Conservation (phyloP, 2,113 vertebrate species). For the Myrmophylax atrothorax region DNA sequence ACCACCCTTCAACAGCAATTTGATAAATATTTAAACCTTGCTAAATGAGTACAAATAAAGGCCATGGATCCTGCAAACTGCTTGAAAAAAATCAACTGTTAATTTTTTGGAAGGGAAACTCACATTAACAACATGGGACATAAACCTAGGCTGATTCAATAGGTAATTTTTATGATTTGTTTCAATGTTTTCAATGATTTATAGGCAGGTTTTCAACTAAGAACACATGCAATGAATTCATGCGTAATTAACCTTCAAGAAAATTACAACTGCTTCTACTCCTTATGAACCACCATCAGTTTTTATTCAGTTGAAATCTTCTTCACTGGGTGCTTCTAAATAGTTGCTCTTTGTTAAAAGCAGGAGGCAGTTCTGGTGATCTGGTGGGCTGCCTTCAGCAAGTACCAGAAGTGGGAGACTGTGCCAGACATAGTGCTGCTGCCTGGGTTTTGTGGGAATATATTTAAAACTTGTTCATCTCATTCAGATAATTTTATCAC, state of each 20-base stretch:
- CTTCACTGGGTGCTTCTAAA: neutral
- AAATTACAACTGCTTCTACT: neutral
- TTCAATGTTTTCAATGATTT: neutral
- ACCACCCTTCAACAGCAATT: neutral
- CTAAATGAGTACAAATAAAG: neutral
- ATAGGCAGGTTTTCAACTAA: neutral
- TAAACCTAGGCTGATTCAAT: neutral
- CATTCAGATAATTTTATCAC: neutral
- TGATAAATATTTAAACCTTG: neutral
- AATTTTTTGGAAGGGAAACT: neutral
- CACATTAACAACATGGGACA: neutral
- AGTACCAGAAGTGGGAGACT: neutral
- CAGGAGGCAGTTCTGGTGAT: neutral
- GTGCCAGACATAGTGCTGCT: neutral
- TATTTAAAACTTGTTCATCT: neutral
- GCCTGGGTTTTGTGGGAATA: neutral
- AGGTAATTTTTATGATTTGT: neutral
- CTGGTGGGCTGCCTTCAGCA: neutral
- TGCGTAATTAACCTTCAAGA: neutral
- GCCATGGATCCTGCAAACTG: neutral
- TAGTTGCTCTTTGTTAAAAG: neutral
- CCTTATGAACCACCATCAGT: neutral
- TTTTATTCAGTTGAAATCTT: neutral
- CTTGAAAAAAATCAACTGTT: neutral
- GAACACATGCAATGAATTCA: neutral